Evolutionary conservation across 1,140 invertebrate species (phyloP).

Genomic region (Sycophaga agraensis): DNA sequence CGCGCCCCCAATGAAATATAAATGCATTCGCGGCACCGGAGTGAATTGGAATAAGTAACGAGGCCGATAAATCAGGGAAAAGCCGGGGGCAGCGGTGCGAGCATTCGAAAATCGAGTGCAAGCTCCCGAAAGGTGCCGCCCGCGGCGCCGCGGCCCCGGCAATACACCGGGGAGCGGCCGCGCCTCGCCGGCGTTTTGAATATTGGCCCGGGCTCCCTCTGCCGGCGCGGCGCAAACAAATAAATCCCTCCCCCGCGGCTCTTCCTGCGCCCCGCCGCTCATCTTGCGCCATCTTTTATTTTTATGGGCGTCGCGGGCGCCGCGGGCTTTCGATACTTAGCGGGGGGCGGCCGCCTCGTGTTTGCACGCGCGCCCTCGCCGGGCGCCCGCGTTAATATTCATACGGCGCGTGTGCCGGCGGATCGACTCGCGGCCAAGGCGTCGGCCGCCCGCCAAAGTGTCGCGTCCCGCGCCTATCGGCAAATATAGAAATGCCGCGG

Average conservation of each 20-base stretch:
- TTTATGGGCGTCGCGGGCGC: background rate
- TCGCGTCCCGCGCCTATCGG: too few species aligned
- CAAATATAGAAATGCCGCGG: too few species aligned
- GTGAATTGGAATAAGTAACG: conserved; percentile 25
- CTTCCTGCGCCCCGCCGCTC: too few species aligned
- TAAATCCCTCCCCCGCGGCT: background rate
- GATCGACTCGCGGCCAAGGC: conserved; percentile 30
- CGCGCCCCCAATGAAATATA: conserved; percentile 8
- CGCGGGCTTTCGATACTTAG: conserved; percentile 11
- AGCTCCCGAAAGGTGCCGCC: background rate
- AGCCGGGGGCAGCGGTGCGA: conserved; percentile 9
- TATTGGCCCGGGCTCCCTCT: conserved; percentile 39
- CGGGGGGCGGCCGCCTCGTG: conserved; percentile 19
- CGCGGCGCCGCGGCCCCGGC: background rate
- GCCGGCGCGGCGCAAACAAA: background rate
- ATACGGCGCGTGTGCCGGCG: conserved; percentile 40
- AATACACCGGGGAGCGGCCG: conserved; percentile 33
- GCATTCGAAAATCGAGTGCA: conserved; percentile 25
- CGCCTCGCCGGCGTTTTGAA: conserved; percentile 33
- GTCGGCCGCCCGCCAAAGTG: too few species aligned
- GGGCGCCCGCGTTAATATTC: conserved; percentile 48
- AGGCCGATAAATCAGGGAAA: conserved; percentile 26
- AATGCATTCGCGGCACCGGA: conserved; percentile 3
- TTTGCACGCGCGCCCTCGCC: background rate
- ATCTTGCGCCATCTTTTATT: too few species aligned